A percentile compares a stretch with the other conserved stretches of the same genome.
These are phyloP conservation scores for Timandra comae DNA, from an alignment of 2,888 invertebrate species.

Conservation along the genomic window DNA sequence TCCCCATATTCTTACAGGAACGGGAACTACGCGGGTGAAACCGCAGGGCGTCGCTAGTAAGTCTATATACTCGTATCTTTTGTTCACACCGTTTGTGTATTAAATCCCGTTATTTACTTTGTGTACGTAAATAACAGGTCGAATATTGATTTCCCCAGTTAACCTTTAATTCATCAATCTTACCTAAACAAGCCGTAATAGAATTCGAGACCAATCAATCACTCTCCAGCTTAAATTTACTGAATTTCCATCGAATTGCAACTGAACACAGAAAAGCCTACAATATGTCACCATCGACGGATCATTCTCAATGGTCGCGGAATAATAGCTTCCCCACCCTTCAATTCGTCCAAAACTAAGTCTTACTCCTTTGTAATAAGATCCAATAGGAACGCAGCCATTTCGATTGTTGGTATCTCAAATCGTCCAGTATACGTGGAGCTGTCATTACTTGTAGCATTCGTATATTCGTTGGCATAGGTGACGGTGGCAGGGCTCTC, in stretches of 20 bases:
- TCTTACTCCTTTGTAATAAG: too few species aligned
- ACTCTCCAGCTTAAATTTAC: constrained; percentile 25
- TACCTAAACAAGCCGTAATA: constrained; percentile 9
- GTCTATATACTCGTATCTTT: too few species aligned
- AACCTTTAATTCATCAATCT: too few species aligned
- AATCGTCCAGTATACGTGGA: constrained; percentile 35
- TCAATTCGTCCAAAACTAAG: constrained; percentile 3
- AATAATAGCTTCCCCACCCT: constrained; percentile 60
- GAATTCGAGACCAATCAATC: constrained; percentile 10
- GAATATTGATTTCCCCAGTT: too few species aligned
- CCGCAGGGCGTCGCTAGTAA: too few species aligned
- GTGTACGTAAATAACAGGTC: too few species aligned
- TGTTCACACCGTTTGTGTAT: too few species aligned
- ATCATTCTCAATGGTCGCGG: constrained; percentile 62
- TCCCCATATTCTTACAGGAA: too few species aligned
- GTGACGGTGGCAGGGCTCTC: constrained; percentile 27
- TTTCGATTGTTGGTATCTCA: constrained; percentile 24
- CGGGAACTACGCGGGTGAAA: too few species aligned
- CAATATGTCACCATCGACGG: constrained; percentile 68
- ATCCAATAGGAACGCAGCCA: too few species aligned
- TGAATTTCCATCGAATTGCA: constrained; percentile 39
- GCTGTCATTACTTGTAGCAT: constrained; percentile 23
- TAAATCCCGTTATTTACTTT: too few species aligned
- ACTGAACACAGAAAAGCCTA: constrained; percentile 58
- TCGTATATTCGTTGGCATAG: constrained; percentile 3